Conservation (phyloP, 2,888 invertebrate species). For the Eilema depressum region DNA sequence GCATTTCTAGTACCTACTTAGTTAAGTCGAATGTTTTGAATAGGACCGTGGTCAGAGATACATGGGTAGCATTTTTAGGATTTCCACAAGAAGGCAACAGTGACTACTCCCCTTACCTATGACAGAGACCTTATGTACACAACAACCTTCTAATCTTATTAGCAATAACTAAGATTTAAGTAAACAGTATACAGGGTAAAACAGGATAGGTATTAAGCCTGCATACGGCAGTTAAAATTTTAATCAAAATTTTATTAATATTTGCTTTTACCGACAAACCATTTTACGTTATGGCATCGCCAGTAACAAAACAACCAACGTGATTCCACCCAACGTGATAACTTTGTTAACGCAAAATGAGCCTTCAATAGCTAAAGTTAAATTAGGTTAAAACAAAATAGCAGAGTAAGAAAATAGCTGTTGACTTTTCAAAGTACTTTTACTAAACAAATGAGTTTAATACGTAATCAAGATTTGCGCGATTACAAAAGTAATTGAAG, state of each 20-base stretch:
- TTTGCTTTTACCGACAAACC: constrained; percentile 42
- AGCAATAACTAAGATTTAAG: constrained; percentile 23
- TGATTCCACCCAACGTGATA: constrained; percentile 62
- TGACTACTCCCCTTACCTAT: too few relatives aligned
- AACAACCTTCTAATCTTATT: neutral
- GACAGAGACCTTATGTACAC: neutral
- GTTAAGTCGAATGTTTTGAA: neutral
- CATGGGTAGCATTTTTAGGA: neutral
- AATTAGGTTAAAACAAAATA: constrained; percentile 80
- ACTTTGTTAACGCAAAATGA: constrained; percentile 78
- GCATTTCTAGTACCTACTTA: neutral
- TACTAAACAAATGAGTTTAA: constrained; percentile 54
- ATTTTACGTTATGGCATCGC: constrained; percentile 49
- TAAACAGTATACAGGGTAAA: neutral
- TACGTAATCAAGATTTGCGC: constrained; percentile 49
- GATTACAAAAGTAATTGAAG: constrained; percentile 41
- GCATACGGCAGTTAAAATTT: constrained; percentile 31
- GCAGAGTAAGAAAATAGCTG: constrained; percentile 66
- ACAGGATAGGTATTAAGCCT: constrained; percentile 28
- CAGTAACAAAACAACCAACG: constrained; percentile 58
- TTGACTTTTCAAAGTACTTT: constrained; percentile 59
- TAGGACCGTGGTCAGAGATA: too few relatives aligned
- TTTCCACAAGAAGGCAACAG: too few relatives aligned
- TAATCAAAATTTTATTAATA: constrained; percentile 53
- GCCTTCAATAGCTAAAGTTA: constrained; percentile 81